Base-by-base conservation (phyloP, 2,797 vertebrate genomes). In the Sebastes itinus region DNA sequence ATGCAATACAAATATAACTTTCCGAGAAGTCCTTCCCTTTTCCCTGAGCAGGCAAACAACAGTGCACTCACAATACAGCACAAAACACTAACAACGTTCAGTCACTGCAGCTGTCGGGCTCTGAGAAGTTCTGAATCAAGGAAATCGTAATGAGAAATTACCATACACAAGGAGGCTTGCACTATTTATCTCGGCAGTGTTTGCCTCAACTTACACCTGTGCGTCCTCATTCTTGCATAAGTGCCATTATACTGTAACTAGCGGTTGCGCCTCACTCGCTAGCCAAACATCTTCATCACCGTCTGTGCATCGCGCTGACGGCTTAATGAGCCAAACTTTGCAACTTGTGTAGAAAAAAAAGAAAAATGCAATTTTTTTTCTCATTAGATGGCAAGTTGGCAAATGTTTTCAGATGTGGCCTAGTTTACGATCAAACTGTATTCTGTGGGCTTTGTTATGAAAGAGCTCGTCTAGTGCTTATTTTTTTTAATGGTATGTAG, bases 121-220 rank as follows among this genome's bases (percentile, higher is more conserved):
- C 27, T 81, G 59, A 84, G 73, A 88, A 82, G 60, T 81, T 91
- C 72, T 80, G 81, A 88, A 87, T 87, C 77, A 87, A 84, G 79
- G 42, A 83, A 88, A 83, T 81, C 70, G 85, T 89, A 77, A 94
- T 87, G 84, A 90, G 76, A 86, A 74, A 92, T 93, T 92, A 88
- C 81, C 91, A 91, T 87, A 80, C 32, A 69, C 67, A 75, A 90
- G 85, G 78, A 89, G 80, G 77, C 77, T 77, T 71, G 66, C 66
- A 60, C 77, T 75, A 75, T 83, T 92, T 84, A 83, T 90, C 84
- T 90, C 84, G 58, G 58, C 78, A 63, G 7, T 87, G 85, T 89
- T 91, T 89, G 79, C 72, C 64, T 89, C 81, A 71, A 80, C 75
- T 78, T 88, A 92, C 92, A 93, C 92, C 89, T 94, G 92, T 78